phyloP scores from a whole-genome alignment of 35 echinoderm and acorn worm genomes.

The Diadema setosum region DNA sequence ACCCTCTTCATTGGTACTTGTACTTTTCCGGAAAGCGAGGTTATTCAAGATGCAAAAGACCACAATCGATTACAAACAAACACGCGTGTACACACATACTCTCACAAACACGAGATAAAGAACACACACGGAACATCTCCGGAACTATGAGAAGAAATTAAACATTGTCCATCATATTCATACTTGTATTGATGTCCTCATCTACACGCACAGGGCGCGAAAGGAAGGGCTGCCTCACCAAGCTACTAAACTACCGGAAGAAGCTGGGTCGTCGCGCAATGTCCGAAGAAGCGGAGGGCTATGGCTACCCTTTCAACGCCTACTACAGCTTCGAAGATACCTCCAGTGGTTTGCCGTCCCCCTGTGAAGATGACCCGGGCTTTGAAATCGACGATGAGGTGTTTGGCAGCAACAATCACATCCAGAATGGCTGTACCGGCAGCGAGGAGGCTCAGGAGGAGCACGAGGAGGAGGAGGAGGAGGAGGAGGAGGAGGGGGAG shows the following conservation, averaged over 20 bases:
- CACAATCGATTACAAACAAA: too few relatives aligned
- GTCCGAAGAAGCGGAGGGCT: constrained; percentile 30
- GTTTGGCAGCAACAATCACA: background rate
- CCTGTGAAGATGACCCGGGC: background rate
- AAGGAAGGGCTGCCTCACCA: background rate
- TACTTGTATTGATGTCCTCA: too few relatives aligned
- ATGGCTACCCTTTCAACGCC: constrained; percentile 55
- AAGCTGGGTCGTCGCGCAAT: constrained; percentile 20
- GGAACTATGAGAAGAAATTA: too few relatives aligned
- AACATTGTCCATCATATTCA: too few relatives aligned
- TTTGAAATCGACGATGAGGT: constrained; percentile 27
- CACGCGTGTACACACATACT: too few relatives aligned
- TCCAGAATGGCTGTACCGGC: background rate
- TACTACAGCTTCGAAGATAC: constrained; percentile 31
- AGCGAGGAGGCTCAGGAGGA: background rate
- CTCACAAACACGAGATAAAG: too few relatives aligned
- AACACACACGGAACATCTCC: too few relatives aligned
- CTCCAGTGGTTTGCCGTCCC: background rate
- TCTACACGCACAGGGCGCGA: background rate
- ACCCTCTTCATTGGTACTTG: too few relatives aligned
- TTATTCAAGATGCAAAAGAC: too few relatives aligned
- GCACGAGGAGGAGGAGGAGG: background rate
- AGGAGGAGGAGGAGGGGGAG: background rate
- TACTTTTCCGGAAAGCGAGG: too few relatives aligned
- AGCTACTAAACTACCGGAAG: background rate